Evolutionary conservation across 2,797 vertebrate genomes (phyloP), one percentile per base, ranked within the genome.

Genomic region (Corythornis leucogaster): DNA sequence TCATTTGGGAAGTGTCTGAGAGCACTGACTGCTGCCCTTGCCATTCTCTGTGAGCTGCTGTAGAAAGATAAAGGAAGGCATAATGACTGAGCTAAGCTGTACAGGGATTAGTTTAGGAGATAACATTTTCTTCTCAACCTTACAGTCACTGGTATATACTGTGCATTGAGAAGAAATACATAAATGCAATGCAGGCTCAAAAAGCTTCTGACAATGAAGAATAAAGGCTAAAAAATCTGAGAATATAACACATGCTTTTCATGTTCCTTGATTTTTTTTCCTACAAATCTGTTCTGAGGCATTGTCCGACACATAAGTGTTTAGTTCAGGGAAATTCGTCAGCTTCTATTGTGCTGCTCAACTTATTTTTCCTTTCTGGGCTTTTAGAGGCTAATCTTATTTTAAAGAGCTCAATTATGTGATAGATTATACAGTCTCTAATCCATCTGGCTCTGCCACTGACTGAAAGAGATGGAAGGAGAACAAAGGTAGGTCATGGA

Each of bases 1-100:
- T 84, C 13, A 17, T 18, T 24, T 42, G 30, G 19, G 55, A 91
- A 89, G 76, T 33, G n/a, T 35, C 20, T 54, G 43, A 76, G 35
- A 21, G 20, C 1, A 0, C 12, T 64, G 42, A 54, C 58, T 0
- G 0, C 26, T 79, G 33, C 16, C 50, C 58, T 64, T 42, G 67
- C 33, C n/a, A 25, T 17, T 38, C 31, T 48, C 59, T 2, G 4
- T 58, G 33, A 87, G 48, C 67, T 75, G 68, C 28, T 57, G 11
- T 11, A 51, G 66, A 45, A 80, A 66, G 59, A 31, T 18, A 48
- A 0, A 12, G 22, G 20, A 45, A 70, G 59, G 33, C 31, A 38
- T 9, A 79, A 79, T 38, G 42, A 40, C 55, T 48, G 19, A 85
- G 17, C 30, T 66, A 64, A 78, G 15, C 18, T 69, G 31, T 42